phyloP scores from a whole-genome alignment of 2,113 vertebrate species.

The Otocyon megalotis region DNA sequence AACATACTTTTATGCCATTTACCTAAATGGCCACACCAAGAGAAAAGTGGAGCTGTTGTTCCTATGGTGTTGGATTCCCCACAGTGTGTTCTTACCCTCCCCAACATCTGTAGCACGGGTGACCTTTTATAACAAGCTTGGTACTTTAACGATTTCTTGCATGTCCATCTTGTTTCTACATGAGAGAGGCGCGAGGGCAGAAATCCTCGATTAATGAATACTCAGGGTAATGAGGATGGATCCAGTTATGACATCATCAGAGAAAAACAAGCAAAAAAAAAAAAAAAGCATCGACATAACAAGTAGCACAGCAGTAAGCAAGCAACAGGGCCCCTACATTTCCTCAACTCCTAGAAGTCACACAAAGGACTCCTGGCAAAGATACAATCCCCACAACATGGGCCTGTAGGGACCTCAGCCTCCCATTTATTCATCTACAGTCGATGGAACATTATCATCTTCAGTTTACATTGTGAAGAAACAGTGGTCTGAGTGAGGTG shows the following conservation, averaged over 20 bases:
- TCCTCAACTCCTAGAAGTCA: not conserved
- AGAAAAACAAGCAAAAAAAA: not conserved
- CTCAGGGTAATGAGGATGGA: not conserved
- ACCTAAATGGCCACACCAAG: not conserved
- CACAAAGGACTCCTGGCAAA: not conserved
- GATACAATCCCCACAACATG: not conserved
- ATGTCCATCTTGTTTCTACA: not conserved
- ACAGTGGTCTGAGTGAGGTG: not conserved
- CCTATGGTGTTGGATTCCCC: not conserved
- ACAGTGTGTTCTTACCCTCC: not conserved
- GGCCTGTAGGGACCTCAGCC: not conserved
- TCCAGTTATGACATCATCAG: not conserved
- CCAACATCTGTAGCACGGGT: not conserved
- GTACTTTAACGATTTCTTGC: not conserved
- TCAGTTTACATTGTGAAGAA: not conserved
- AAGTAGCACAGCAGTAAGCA: not conserved
- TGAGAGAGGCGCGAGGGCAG: not conserved
- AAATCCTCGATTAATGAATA: slow-evolving; percentile 19
- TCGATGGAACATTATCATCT: not conserved
- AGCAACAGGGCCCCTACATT: not conserved
- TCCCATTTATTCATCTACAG: not conserved
- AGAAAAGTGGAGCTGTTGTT: not conserved
- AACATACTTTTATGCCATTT: not conserved
- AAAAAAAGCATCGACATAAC: not conserved
- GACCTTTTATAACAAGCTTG: not conserved